phyloP scores from a whole-genome alignment of 2,888 invertebrate genomes.

The Callyntrura guangdongensis region DNA sequence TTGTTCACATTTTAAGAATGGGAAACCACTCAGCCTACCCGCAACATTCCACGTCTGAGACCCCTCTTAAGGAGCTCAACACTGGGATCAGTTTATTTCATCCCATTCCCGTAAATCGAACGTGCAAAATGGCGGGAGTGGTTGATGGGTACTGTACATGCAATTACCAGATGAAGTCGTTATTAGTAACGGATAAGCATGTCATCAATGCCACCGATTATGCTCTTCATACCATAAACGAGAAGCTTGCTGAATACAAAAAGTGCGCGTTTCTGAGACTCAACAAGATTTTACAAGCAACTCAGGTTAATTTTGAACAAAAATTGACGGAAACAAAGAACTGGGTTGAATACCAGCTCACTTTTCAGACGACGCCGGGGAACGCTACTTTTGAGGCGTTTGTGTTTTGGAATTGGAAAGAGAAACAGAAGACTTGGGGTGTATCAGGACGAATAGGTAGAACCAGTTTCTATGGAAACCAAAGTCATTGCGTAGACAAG shows the following conservation, averaged over 20 bases:
- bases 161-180: conserved; percentile 87
- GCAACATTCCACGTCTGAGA: too few species aligned
- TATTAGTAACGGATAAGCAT: conserved; percentile 85
- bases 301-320: not conserved
- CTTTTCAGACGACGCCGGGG: conserved; percentile 88
- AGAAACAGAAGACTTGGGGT: conserved; percentile 16
- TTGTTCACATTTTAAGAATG: conserved; percentile 89
- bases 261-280: conserved; percentile 89
- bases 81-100: conserved; percentile 91
- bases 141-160: conserved; percentile 96
- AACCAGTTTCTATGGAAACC: conserved; percentile 86
- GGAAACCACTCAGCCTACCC: too few species aligned
- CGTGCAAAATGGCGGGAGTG: conserved; percentile 92
- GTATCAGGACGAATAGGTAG: conserved; percentile 88
- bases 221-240: conserved; percentile 90
- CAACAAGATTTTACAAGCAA: conserved; percentile 86
- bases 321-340: not conserved
- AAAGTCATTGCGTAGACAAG: conserved; percentile 86
- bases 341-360: conserved; percentile 34
- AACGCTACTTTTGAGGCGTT: conserved; percentile 93
- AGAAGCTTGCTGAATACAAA: conserved; percentile 87
- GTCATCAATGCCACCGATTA: conserved; percentile 89
- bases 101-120: conserved; percentile 90
- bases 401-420: not conserved
- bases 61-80: not conserved